Base-by-base conservation (phyloP, 2,888 invertebrate species). In the Formica aserva region DNA sequence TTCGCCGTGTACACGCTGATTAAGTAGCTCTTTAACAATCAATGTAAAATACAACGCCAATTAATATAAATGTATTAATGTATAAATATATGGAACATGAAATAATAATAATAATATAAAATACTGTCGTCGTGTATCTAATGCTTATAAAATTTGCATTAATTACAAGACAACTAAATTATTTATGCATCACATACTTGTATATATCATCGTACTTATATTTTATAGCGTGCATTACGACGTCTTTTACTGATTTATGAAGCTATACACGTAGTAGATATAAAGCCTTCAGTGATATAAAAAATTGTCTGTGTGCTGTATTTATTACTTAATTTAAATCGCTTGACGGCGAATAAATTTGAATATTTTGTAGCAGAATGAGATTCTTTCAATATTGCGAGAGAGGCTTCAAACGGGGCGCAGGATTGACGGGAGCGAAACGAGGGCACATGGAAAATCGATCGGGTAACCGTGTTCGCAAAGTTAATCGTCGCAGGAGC, bases 361-460 rank as follows among this genome's bases (percentile, higher is more conserved):
- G 32, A 62, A 41, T 63, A 62, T 62, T 45, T 1, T 29, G 60
- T 60, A 15, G 8, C 15, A 13, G 22, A 62, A 11, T n/a, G n/a
- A 15, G 41, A 62, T 75, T 63, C 45, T 45, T 63, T 63, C 11
- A 3, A 22, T 75, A 15, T 1, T 15, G 60, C 13, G 45, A 6
- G 22, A 22, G 32, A 13, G 22, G 4, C 22, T 15, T 65, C 22
- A 75, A 41, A 41, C n/a, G 63, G 38, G n/a, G 66, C 66, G 38
- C 35, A n/a, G 77, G n/a, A 66, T 66, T 66, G 38, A 45, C 52
- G 75, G 15, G 66, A 18, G 38, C 11, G 66, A 55, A 77, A 77
- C 75, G 63, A 76, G 45, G 63, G 35, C 65, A 48, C 26, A 5
- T 62, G 75, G 75, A 65, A 65, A 66, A 77, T 77, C 77, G 67